Evolutionary conservation across 2,113 vertebrate species (phyloP).

Genomic region (Nothocercus nigrocapillus): DNA sequence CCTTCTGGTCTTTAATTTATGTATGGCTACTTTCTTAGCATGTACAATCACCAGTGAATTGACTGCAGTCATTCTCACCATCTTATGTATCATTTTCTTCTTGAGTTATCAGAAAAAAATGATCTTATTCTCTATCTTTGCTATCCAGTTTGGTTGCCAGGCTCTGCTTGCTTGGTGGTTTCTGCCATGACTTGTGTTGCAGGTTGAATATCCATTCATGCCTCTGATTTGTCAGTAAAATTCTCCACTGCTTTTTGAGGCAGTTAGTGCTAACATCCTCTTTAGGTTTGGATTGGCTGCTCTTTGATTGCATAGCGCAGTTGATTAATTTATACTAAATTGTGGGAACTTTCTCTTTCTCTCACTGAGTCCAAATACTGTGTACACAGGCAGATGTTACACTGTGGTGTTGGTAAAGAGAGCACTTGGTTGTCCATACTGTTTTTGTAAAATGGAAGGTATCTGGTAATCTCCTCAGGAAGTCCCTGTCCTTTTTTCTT

Average conservation of each 20-base stretch:
- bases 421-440: not conserved
- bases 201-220: not conserved
- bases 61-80: not conserved
- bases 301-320: not conserved
- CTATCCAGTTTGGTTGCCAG: not conserved
- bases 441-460: not conserved
- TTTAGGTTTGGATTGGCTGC: not conserved
- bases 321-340: not conserved
- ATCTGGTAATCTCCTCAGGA: not conserved
- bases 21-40: not conserved
- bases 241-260: not conserved
- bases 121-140: rapidly evolving
- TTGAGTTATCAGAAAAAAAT: not conserved
- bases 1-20: not conserved
- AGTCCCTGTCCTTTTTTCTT: rapidly evolving
- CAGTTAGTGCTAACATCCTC: not conserved
- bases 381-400: not conserved
- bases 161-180: not conserved
- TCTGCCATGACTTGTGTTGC: not conserved
- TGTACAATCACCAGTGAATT: not conserved
- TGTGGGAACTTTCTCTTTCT: not conserved
- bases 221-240: not conserved
- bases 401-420: not conserved
- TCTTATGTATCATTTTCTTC: not conserved
- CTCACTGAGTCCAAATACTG: not conserved